phyloP scores from a whole-genome alignment of 2,113 vertebrate genomes.

The Erythrocercus mccallii region DNA sequence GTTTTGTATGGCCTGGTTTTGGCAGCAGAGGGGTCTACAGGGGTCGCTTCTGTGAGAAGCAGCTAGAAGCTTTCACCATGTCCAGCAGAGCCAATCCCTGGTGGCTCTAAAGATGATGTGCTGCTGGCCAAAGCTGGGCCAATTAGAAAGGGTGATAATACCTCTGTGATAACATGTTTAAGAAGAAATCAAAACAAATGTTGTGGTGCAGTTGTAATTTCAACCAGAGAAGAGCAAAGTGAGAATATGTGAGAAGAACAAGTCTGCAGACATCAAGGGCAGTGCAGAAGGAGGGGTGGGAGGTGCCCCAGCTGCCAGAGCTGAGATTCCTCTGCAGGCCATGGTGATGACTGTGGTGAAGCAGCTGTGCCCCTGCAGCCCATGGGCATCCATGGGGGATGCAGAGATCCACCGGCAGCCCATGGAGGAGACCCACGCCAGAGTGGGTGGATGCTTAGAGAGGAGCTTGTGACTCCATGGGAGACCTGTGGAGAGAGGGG shows the following conservation, averaged over 20 bases:
- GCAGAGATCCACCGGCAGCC: neutral
- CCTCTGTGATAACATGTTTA: neutral
- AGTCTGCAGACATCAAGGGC: neutral
- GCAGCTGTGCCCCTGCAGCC: neutral
- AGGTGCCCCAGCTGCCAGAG: fast-evolving
- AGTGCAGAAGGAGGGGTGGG: neutral
- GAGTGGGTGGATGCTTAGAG: neutral
- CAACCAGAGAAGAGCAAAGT: neutral
- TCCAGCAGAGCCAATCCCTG: neutral
- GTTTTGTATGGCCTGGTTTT: neutral
- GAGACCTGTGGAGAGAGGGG: neutral
- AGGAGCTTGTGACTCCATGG: neutral
- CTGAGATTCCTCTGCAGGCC: neutral
- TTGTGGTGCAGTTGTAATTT: neutral
- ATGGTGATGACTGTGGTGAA: neutral
- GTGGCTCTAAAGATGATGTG: neutral
- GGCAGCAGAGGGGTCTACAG: neutral
- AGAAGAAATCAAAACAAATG: neutral
- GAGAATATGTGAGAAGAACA: neutral
- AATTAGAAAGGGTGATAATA: neutral
- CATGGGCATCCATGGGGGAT: neutral
- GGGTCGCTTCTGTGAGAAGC: neutral
- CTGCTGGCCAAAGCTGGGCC: neutral
- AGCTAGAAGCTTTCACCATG: neutral
- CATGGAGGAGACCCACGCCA: fast-evolving